Base-by-base conservation (phyloP, 2,797 vertebrate genomes). In the Coendou prehensilis region DNA sequence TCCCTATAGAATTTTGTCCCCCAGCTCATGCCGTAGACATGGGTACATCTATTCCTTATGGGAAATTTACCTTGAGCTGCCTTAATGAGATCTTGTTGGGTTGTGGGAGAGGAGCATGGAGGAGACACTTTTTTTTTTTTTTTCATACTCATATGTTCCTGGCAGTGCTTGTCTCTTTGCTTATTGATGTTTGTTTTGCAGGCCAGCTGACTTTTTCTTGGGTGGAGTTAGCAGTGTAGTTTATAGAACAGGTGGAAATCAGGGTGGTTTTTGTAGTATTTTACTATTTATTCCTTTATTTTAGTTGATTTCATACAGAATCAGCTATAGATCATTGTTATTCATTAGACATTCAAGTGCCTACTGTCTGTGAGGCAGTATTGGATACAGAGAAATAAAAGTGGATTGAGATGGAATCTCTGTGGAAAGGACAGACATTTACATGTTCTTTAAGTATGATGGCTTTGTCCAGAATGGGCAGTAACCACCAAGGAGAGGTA, bases 241-340 rank as follows among this genome's bases (percentile, higher is more conserved):
- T 88, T 95, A 28, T 79, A 89, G 3, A 78, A 57, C 52, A 11
- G 63, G 22, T 80, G 26, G 30, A 37, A 8, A 33, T 75, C 0
- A 2, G 17, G 52, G 50, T 67, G 15, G 15, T 33, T 54, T 73
- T 47, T 22, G 0, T 63, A 7, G n/a, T 78, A 64, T 54, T 73
- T 81, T 81, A 57, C 17, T 83, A 0, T 67, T 37, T 84, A 73
- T 78, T 84, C 52, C 11, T 78, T 79, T 71, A 9, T 54, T 57
- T 75, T 50, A 82, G 47, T 80, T 97, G 15, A 76, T 67, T 84
- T 94, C 41, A 54, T 8, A 5, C 41, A 45, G 30, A 76, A 76
- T 87, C 22, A 75, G 37, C 22, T 83, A 33, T 67, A 37, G 41
- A 11, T 88, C 9, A 45, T 61, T 3, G 4, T 82, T 81, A 84